phyloP scores from a whole-genome alignment of 2,888 invertebrate species.

The Alitta virens region DNA sequence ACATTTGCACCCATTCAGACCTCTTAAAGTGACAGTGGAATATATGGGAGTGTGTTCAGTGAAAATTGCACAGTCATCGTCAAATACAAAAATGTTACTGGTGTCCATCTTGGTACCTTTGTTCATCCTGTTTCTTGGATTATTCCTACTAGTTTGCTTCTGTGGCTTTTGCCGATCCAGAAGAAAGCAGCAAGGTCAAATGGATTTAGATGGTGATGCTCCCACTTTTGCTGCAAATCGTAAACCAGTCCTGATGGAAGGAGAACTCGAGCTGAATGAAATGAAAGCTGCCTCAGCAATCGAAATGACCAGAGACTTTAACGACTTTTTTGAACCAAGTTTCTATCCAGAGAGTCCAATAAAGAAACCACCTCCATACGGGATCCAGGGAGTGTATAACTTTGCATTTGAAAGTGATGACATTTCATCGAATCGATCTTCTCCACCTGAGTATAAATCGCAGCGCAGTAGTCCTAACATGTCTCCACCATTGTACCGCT shows the following conservation, averaged over 20 bases:
- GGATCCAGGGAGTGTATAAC: too few species aligned
- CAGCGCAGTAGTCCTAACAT: too few species aligned
- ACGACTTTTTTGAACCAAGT: too few species aligned
- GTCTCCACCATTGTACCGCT: too few species aligned
- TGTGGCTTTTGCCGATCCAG: conserved; percentile 18
- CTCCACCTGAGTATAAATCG: too few species aligned
- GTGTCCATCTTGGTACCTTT: conserved; percentile 30
- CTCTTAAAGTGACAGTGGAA: conserved; percentile 16
- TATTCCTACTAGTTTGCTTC: conserved; percentile 13
- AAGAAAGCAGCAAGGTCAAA: conserved; percentile 17
- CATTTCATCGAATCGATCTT: too few species aligned
- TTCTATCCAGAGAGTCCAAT: too few species aligned
- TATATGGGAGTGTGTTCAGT: conserved; percentile 24
- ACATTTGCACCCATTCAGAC: conserved; percentile 17
- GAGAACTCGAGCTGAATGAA: conserved; percentile 38
- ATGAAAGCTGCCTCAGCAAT: conserved; percentile 5
- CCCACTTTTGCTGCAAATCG: conserved; percentile 38
- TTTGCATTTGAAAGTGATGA: too few species aligned
- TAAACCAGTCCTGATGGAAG: conserved; percentile 41
- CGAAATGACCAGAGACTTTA: too few species aligned
- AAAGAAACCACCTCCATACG: too few species aligned
- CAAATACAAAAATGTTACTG: conserved; percentile 24
- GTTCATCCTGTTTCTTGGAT: conserved; percentile 29
- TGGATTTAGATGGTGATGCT: conserved; percentile 31
- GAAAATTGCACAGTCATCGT: conserved; percentile 1